Percentiles rank a stretch among this genome's conserved stretches.
Evolutionary conservation across 2,888 invertebrate genomes (phyloP).

Genomic region (Eilema griseolum): DNA sequence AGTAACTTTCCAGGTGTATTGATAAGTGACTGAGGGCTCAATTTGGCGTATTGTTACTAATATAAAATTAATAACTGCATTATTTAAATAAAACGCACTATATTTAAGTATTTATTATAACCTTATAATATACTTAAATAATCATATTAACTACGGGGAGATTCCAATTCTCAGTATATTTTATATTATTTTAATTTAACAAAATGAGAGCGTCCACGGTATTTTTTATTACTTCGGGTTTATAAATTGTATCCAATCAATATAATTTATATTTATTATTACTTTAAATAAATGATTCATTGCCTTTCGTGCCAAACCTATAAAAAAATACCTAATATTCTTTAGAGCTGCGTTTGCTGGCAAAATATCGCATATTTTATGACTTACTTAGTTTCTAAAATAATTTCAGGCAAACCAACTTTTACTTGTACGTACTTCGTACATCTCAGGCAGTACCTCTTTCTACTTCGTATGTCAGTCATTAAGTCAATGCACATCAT

Average conservation of each 20-base stretch:
- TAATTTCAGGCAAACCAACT: not conserved
- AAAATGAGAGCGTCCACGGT: too few species aligned
- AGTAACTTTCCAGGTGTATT: too few species aligned
- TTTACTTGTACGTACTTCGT: too few species aligned
- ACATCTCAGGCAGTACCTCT: too few species aligned
- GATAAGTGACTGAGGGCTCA: not conserved
- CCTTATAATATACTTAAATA: not conserved
- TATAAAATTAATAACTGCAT: not conserved
- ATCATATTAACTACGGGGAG: not conserved
- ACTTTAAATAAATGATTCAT: not conserved
- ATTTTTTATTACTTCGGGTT: not conserved
- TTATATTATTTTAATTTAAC: too few species aligned
- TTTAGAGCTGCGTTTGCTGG: not conserved
- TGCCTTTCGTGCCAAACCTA: not conserved
- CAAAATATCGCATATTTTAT: not conserved
- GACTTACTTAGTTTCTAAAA: not conserved
- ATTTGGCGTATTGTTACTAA: not conserved
- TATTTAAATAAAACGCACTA: not conserved
- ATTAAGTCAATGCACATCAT: too few species aligned
- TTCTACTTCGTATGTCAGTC: too few species aligned
- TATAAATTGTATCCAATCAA: not conserved
- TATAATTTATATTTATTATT: not conserved
- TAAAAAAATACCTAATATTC: not conserved
- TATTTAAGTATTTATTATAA: too few species aligned
- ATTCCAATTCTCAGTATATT: not conserved